phyloP scores from a whole-genome alignment of 1,140 invertebrate genomes.

The Brachionus rotundiformis region DNA sequence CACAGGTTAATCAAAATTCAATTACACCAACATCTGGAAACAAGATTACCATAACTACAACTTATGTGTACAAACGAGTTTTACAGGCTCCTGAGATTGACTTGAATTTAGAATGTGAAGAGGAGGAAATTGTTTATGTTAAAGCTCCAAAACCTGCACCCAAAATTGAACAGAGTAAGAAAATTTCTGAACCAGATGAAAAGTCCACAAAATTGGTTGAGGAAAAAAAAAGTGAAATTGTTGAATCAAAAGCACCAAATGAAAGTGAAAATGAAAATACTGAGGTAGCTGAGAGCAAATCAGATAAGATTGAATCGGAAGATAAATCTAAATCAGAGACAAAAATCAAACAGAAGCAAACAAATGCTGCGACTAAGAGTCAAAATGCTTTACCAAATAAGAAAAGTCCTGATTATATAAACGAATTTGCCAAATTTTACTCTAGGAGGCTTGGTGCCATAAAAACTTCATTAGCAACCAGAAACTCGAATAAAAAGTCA shows the following conservation, averaged over 20 bases:
- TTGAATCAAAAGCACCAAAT: not conserved
- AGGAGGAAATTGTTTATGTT: constrained; percentile 39
- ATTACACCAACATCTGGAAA: constrained; percentile 9
- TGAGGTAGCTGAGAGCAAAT: not conserved
- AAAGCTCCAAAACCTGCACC: not conserved
- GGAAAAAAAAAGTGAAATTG: not conserved
- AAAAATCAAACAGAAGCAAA: not conserved
- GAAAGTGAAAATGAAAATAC: not conserved
- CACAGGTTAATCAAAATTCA: constrained; percentile 25
- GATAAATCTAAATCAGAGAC: not conserved
- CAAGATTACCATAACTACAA: constrained; percentile 41
- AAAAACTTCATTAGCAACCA: not conserved
- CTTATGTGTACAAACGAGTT: constrained; percentile 45
- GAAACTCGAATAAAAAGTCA: constrained; percentile 15
- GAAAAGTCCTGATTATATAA: not conserved
- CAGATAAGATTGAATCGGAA: not conserved
- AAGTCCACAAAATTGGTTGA: not conserved
- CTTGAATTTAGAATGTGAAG: constrained; percentile 40
- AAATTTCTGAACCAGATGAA: not conserved
- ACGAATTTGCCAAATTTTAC: constrained; percentile 35
- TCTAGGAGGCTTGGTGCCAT: constrained; percentile 42
- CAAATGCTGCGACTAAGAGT: not conserved
- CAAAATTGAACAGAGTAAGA: not conserved
- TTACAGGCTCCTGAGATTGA: constrained; percentile 42
- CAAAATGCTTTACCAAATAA: not conserved